These are phyloP conservation scores for Seira musarum DNA, from an alignment of 2,888 invertebrate species.

Conservation along the genomic window DNA sequence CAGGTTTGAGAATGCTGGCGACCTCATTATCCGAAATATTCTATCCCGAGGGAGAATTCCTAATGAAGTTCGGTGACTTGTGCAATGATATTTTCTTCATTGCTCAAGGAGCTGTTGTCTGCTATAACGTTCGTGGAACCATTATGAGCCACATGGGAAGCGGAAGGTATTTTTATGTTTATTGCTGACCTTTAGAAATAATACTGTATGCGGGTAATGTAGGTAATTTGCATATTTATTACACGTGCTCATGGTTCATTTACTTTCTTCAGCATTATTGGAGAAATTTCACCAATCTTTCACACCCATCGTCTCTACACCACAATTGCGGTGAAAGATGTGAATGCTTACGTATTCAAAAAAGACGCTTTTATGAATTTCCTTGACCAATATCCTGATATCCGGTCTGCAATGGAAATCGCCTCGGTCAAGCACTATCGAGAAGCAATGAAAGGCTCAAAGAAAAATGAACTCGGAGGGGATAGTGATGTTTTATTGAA, in stretches of 20 bases:
- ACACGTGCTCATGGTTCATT: neutral
- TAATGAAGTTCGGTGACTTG: conserved; percentile 66
- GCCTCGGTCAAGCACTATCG: conserved; percentile 58
- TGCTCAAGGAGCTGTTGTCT: conserved; percentile 64
- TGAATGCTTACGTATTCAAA: conserved; percentile 57
- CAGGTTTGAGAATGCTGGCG: conserved; percentile 63
- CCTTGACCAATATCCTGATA: conserved; percentile 59
- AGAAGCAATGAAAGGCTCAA: conserved; percentile 41
- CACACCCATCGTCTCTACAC: conserved; percentile 61
- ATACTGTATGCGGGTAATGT: neutral
- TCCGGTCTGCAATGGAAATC: conserved; percentile 52
- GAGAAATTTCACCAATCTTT: conserved; percentile 65
- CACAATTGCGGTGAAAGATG: conserved; percentile 63
- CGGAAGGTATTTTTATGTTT: conserved; percentile 56
- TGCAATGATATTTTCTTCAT: conserved; percentile 65
- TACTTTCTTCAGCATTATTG: conserved; percentile 58
- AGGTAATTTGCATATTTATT: neutral
- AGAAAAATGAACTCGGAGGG: neutral
- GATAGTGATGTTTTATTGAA: conserved; percentile 16
- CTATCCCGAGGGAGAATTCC: conserved; percentile 67
- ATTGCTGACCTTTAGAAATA: neutral
- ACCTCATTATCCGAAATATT: conserved; percentile 60
- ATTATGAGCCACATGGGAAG: conserved; percentile 64
- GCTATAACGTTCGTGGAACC: conserved; percentile 62
- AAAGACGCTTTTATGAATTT: conserved; percentile 60